These are phyloP conservation scores for Panzeria rudis DNA, from an alignment of 2,888 invertebrate genomes.

Conservation along the genomic window DNA sequence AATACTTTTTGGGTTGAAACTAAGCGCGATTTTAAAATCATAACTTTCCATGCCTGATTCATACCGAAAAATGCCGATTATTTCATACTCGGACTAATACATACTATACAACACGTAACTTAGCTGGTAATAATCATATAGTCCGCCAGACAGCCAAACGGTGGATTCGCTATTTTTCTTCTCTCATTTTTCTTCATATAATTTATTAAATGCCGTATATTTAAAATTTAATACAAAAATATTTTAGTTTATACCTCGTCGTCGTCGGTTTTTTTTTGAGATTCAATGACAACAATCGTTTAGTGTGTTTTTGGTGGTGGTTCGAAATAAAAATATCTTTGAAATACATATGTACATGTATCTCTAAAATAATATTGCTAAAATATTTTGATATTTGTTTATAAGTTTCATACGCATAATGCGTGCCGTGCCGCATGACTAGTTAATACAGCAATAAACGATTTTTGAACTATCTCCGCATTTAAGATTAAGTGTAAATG, in stretches of 20 bases:
- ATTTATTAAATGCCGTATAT: constrained; percentile 34
- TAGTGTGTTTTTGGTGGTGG: constrained; percentile 39
- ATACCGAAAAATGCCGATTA: constrained; percentile 44
- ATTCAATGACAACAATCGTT: constrained; percentile 36
- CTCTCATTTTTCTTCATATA: neutral
- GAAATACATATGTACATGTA: constrained; percentile 8
- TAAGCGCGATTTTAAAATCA: neutral
- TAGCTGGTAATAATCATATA: constrained; percentile 43
- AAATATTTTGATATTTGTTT: constrained; percentile 5
- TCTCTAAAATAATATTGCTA: neutral
- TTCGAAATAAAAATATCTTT: constrained; percentile 30
- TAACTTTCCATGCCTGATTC: neutral
- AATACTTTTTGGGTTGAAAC: no score
- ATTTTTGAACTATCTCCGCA: constrained; percentile 7
- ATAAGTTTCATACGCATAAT: neutral
- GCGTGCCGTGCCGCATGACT: constrained; percentile 3
- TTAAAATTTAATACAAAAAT: constrained; percentile 34
- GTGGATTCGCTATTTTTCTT: constrained; percentile 43
- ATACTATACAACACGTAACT: constrained; percentile 45
- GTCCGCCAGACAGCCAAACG: constrained; percentile 23
- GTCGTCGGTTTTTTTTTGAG: neutral
- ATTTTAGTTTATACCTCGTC: constrained; percentile 20
- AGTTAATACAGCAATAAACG: constrained; percentile 1
- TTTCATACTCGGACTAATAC: constrained; percentile 48
- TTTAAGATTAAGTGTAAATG: constrained; percentile 9